Evolutionary conservation across 1,140 invertebrate species (phyloP).

Genomic region (Dolichoris vasculosae): DNA sequence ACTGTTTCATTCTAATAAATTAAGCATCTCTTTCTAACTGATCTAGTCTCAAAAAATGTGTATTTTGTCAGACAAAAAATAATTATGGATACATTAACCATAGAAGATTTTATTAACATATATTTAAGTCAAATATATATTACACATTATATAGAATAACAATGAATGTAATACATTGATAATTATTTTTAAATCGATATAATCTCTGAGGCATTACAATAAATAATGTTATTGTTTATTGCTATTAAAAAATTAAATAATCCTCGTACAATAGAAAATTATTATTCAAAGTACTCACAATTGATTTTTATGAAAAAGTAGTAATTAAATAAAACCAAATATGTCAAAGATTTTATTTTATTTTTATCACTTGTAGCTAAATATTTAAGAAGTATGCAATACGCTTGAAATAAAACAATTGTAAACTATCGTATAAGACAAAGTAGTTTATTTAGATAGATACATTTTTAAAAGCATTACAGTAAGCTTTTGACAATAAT

Average conservation of each 20-base stretch:
- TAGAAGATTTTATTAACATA: neutral
- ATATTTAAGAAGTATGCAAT: neutral
- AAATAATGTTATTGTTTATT: neutral
- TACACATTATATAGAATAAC: neutral
- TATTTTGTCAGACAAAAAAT: constrained; percentile 2
- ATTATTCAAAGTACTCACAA: neutral
- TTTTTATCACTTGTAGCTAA: neutral
- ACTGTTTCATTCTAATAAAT: neutral
- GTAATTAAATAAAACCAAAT: neutral
- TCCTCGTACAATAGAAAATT: neutral
- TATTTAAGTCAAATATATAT: neutral
- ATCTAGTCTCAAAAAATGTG: neutral
- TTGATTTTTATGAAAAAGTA: neutral
- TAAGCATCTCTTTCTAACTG: neutral
- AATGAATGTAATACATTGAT: neutral
- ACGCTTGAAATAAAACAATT: neutral
- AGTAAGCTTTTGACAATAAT: neutral
- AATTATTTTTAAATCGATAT: neutral
- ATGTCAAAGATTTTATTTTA: neutral
- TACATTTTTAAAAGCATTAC: neutral
- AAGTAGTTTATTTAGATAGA: neutral
- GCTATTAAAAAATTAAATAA: neutral
- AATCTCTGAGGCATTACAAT: neutral
- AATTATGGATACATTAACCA: neutral
- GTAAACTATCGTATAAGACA: neutral